Conservation (phyloP, 2,113 vertebrate genomes). For the Calidris pygmaea region DNA sequence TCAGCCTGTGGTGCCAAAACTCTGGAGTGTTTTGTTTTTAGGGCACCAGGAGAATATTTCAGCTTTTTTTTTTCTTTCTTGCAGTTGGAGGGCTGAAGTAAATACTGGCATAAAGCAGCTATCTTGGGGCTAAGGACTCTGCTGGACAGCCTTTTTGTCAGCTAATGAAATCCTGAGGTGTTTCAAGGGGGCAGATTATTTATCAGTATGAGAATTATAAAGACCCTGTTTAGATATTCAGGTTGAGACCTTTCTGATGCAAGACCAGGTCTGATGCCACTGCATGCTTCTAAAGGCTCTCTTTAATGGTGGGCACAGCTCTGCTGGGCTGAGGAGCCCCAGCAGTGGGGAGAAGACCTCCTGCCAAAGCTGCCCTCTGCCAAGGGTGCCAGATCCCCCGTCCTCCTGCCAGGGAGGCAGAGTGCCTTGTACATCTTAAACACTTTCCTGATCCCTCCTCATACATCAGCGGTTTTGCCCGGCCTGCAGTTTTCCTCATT, state of each 20-base stretch:
- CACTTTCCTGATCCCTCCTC: not conserved
- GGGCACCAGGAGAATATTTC: constrained; percentile 12
- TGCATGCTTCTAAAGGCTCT: not conserved
- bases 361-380: not conserved
- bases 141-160: not conserved
- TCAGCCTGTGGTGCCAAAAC: constrained; percentile 18
- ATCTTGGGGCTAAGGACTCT: not conserved
- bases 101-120: not conserved
- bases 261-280: not conserved
- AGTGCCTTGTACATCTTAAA: not conserved
- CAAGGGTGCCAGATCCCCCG: not conserved
- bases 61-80: not conserved
- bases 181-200: not conserved
- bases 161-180: not conserved
- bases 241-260: not conserved
- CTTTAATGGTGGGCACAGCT: not conserved
- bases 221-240: not conserved
- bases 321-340: not conserved
- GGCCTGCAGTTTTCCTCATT: not conserved
- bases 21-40: constrained; percentile 38
- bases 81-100: not conserved
- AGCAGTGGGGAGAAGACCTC: not conserved
- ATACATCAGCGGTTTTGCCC: not conserved
- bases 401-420: not conserved
- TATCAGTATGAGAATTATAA: not conserved